phyloP scores from a whole-genome alignment of 2,113 vertebrate species.

The Spheniscus mendiculus region DNA sequence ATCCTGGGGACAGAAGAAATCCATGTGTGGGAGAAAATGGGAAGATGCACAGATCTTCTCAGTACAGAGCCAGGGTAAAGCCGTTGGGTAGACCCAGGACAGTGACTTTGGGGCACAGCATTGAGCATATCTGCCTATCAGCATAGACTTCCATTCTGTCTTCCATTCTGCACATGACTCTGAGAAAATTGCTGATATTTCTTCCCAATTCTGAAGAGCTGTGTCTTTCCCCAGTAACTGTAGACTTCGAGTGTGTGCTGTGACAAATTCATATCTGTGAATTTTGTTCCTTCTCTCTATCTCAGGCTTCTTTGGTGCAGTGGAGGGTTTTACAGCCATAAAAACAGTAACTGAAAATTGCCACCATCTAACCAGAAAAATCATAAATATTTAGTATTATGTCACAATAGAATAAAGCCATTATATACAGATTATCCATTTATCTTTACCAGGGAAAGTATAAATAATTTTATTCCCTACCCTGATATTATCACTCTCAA shows the following conservation, averaged over 20 bases:
- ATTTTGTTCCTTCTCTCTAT: background rate
- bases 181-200: background rate
- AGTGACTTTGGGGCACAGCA: background rate
- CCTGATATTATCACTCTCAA: constrained; percentile 46
- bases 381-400: background rate
- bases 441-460: constrained; percentile 18
- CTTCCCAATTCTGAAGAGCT: background rate
- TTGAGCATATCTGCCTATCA: background rate
- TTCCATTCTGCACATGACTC: no score
- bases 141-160: background rate
- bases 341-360: background rate
- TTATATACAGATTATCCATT: background rate
- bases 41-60: background rate
- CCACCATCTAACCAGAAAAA: background rate
- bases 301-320: background rate
- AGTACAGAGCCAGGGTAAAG: background rate
- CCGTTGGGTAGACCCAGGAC: background rate
- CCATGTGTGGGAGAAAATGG: background rate
- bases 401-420: constrained; percentile 1
- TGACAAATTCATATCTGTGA: background rate
- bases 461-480: constrained; percentile 43
- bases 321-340: background rate
- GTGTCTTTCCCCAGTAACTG: background rate
- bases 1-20: background rate
- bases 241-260: background rate